These are phyloP conservation scores for Eonycteris spelaea DNA, from an alignment of 2,113 vertebrate genomes.

Conservation along the genomic window DNA sequence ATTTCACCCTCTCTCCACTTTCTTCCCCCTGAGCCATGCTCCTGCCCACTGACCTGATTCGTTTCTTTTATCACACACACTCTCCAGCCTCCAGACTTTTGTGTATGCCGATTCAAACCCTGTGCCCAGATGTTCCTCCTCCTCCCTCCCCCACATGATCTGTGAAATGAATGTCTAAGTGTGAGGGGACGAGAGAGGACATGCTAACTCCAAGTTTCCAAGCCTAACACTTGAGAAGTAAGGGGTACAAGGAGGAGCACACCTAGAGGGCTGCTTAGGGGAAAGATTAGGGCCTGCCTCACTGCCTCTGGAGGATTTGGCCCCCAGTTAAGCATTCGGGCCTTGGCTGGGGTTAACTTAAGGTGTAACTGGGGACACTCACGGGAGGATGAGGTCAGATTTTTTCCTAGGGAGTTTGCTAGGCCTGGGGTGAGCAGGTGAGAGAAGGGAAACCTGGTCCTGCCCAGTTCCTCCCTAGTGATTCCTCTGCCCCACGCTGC, in stretches of 20 bases:
- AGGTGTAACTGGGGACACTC: background rate
- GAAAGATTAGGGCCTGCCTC: background rate
- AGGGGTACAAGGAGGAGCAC: background rate
- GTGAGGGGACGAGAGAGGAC: background rate
- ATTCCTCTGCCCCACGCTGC: accelerated
- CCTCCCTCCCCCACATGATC: background rate
- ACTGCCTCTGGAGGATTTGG: background rate
- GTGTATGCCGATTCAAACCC: background rate
- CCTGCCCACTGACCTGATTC: background rate
- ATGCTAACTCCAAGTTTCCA: background rate
- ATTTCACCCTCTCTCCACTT: background rate
- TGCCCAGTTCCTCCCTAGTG: background rate
- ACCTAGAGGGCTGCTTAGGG: background rate
- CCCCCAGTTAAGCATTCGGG: background rate
- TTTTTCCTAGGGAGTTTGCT: background rate
- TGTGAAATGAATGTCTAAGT: background rate
- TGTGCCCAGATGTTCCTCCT: background rate
- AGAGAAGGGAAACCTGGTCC: background rate
- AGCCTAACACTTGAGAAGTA: background rate
- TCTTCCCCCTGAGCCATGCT: background rate
- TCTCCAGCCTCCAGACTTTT: background rate
- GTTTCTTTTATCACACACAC: background rate
- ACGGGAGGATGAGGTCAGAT: background rate
- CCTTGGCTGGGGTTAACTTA: background rate
- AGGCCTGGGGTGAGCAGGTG: background rate